A percentile compares a stretch with the other conserved stretches of the same genome.
Conservation (phyloP, 2,797 vertebrate genomes). For the Hydrolagus colliei region DNA sequence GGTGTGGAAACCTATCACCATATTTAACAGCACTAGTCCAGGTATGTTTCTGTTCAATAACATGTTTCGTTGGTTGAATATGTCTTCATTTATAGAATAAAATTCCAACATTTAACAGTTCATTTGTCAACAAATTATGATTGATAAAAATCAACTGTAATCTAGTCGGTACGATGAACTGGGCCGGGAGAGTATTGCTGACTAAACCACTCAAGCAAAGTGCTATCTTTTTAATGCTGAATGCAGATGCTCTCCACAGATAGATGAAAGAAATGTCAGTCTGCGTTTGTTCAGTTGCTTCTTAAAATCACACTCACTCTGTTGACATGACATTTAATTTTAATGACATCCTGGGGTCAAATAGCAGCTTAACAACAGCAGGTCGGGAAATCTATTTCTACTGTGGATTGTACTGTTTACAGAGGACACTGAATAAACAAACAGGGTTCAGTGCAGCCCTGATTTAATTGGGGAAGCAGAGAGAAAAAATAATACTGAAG, state of each 20-base stretch:
- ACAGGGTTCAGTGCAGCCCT: conserved; percentile 53
- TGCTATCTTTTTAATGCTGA: not conserved
- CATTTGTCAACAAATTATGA: not conserved
- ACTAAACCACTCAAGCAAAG: not conserved
- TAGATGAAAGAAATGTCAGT: conserved; percentile 1
- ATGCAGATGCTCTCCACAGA: not conserved
- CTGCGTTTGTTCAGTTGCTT: not conserved
- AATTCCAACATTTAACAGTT: not conserved
- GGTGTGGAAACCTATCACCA: too few relatives aligned
- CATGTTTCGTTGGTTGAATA: too few relatives aligned
- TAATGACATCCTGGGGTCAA: not conserved
- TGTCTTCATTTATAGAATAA: not conserved
- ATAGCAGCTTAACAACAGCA: not conserved
- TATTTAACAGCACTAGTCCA: too few relatives aligned
- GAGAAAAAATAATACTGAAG: not conserved
- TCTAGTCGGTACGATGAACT: not conserved
- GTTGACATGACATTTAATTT: not conserved
- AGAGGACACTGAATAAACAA: not conserved
- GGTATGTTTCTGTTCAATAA: too few relatives aligned
- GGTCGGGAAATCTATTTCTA: not conserved
- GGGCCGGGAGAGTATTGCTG: not conserved
- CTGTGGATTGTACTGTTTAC: not conserved
- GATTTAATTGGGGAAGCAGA: not conserved
- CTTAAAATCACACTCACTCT: not conserved
- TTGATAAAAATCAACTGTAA: not conserved